Evolutionary conservation across 92 coral and sea anemone genomes (phyloP), one percentile per base, ranked within the genome.

Genomic region (Umimayanthus chanpuru): DNA sequence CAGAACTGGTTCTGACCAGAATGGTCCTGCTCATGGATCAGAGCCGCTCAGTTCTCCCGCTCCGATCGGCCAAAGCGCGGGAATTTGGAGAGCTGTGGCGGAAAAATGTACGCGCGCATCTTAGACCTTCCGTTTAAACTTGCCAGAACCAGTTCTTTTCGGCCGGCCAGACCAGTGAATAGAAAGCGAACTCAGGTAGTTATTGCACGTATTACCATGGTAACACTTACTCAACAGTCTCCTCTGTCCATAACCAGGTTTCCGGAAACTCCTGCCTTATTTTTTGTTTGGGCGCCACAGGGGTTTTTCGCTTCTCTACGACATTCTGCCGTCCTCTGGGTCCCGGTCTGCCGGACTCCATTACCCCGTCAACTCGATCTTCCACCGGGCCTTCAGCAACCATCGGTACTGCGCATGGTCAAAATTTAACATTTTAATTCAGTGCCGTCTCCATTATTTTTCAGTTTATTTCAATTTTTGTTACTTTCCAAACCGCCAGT

Each of bases 221-320:
- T 39, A 74, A 74, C 85, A 55, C 89, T 26, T 86, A 86, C 89
- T 86, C 76, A 21, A 86, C 81, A n/a, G 56, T 76, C 70, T 86
- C 89, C 50, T 86, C 89, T 0, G 89, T 86, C 89, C 89, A 86
- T 16, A 86, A 64, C 89, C 89, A 86, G 0, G 89, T 86, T 47
- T 86, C 89, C 6, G 89, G 89, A 53, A 86, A 86, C 29, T 86
- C 89, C 26, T 80, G 85, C 1, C 85, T 65, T 28, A 80, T 80
- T 44, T 80, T 80, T 50, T 26, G 11, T 74, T 74, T 74, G 12
- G 47, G 79, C 49, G 41, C 4, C 79, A 38, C 50, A 25, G 44
- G 79, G 49, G 21, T 23, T 66, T 43, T 67, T 23, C 16, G 28
- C 67, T 56, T 79, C 26, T 61, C 7, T 3, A 61, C 25, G 5